Percentiles rank a stretch among this genome's conserved stretches.
phyloP scores from a whole-genome alignment of 2,113 vertebrate genomes.

The Rhegmatorhina hoffmannsi region DNA sequence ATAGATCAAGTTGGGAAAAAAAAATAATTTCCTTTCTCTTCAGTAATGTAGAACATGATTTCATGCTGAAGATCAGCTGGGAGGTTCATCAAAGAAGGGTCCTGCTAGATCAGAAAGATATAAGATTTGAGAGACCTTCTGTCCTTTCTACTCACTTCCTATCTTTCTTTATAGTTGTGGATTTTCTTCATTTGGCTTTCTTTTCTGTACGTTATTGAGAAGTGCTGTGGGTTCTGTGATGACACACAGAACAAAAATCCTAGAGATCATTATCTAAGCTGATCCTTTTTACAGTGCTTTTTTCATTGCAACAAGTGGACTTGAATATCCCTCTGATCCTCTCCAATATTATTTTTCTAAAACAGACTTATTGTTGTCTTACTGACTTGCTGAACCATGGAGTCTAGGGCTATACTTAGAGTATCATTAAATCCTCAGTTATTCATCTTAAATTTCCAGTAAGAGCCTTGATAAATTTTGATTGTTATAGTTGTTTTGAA shows the following conservation, averaged over 20 bases:
- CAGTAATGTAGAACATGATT: not conserved
- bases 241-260: not conserved
- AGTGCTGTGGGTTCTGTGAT: not conserved
- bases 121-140: not conserved
- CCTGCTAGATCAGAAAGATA: not conserved
- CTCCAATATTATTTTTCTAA: not conserved
- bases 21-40: not conserved
- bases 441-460: constrained; percentile 29
- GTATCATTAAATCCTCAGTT: constrained; percentile 41
- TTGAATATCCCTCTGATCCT: not conserved
- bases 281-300: not conserved
- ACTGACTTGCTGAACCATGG: not conserved
- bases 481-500: constrained; percentile 16
- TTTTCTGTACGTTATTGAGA: not conserved
- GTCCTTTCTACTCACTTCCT: not conserved
- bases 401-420: not conserved
- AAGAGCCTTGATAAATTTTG: constrained; percentile 41
- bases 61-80: not conserved
- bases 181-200: not conserved
- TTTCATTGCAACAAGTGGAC: not conserved
- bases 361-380: not conserved
- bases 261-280: not conserved
- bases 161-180: not conserved
- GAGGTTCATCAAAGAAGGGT: rapidly evolving
- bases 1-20: not conserved